Evolutionary conservation across 2,113 vertebrate species (phyloP).

Genomic region (Onychostruthus taczanowskii): DNA sequence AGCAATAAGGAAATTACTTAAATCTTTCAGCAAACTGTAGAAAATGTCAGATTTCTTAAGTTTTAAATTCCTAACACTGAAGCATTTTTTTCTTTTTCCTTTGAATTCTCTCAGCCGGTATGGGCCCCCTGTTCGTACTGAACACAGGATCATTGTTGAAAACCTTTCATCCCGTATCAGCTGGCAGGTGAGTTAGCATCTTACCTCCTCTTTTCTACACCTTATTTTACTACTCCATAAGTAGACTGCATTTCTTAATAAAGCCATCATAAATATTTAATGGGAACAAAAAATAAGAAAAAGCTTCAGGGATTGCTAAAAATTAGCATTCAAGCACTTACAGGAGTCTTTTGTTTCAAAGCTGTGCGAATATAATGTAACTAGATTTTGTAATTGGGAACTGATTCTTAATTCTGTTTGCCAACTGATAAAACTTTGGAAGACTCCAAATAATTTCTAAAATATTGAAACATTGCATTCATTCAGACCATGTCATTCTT

Average conservation of each 20-base stretch:
- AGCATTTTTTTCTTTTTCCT: neutral
- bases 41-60: neutral
- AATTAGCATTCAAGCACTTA: neutral
- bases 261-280: slow-evolving; percentile 65
- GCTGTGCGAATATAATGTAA: neutral
- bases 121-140: slow-evolving; percentile 87
- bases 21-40: neutral
- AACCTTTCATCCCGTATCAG: slow-evolving; percentile 90
- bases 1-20: neutral
- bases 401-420: neutral
- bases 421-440: neutral
- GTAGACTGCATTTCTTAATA: neutral
- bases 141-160: slow-evolving; percentile 89
- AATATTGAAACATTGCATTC: neutral
- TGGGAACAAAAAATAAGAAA: neutral
- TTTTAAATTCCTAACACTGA: neutral
- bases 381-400: neutral
- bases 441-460: neutral
- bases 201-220: neutral
- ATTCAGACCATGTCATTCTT: neutral
- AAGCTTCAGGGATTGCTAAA: neutral
- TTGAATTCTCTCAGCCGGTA: slow-evolving; percentile 70
- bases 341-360: neutral
- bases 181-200: slow-evolving; percentile 87
- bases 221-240: neutral